These are phyloP conservation scores for Brotula barbata DNA, from an alignment of 2,797 vertebrate genomes.

Conservation along the genomic window DNA sequence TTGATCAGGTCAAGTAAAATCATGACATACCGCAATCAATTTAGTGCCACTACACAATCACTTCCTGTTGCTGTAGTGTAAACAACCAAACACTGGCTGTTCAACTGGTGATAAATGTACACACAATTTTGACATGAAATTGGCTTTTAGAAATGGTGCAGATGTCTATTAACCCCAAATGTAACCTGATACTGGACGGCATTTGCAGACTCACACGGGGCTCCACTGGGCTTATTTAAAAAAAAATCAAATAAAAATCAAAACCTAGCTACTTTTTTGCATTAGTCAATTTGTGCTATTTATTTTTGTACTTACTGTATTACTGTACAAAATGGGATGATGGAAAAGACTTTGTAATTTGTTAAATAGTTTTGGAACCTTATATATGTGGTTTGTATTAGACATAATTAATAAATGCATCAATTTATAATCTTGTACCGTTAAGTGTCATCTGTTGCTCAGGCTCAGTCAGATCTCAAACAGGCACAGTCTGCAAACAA, in stretches of 20 bases:
- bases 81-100: background rate
- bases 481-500: too few species aligned
- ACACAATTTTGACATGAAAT: conserved; percentile 1
- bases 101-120: background rate
- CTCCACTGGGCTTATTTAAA: too few species aligned
- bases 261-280: too few species aligned
- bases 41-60: background rate
- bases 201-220: too few species aligned
- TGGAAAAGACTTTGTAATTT: background rate
- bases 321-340: background rate
- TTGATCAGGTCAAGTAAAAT: conserved; percentile 60
- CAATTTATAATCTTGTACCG: conserved; percentile 18
- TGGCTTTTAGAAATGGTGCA: background rate
- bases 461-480: too few species aligned
- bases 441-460: too few species aligned
- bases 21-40: background rate
- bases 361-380: background rate
- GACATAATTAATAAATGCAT: conserved; percentile 53
- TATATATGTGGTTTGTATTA: conserved; percentile 34
- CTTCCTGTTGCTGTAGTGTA: background rate
- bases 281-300: conserved; percentile 25
- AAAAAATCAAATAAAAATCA: too few species aligned
- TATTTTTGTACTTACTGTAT: conserved; percentile 20
- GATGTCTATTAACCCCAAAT: background rate
- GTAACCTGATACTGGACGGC: too few species aligned